Evolutionary conservation across 2,797 vertebrate species (phyloP).

Genomic region (Oreochromis mossambicus): DNA sequence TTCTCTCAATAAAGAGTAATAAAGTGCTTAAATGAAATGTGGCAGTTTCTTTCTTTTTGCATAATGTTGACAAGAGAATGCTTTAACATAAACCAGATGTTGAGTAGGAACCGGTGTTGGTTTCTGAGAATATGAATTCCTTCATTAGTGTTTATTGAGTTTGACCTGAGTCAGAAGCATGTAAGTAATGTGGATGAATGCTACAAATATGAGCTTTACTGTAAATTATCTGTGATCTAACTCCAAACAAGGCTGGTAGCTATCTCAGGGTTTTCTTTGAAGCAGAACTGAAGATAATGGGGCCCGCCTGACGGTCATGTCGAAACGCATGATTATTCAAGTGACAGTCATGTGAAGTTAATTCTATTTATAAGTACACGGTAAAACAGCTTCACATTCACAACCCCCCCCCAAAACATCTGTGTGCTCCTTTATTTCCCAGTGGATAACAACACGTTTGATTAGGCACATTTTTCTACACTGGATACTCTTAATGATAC

Average conservation of each 20-base stretch:
- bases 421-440: not conserved
- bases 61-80: not conserved
- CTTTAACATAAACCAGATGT: not conserved
- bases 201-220: not conserved
- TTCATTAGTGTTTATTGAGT: not conserved
- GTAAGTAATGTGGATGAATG: not conserved
- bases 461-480: not conserved
- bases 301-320: constrained; percentile 32
- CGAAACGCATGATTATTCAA: not conserved
- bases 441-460: not conserved
- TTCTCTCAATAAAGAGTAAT: constrained; percentile 63
- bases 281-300: constrained; percentile 8
- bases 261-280: not conserved
- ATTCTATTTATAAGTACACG: not conserved
- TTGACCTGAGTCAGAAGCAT: not conserved
- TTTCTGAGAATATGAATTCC: not conserved
- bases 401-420: not conserved
- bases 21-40: constrained; percentile 30
- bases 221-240: not conserved
- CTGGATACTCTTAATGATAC: not conserved
- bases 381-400: not conserved
- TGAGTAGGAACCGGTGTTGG: not conserved
- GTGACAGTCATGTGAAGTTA: constrained; percentile 33
- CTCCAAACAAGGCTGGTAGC: not conserved
- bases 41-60: not conserved